phyloP scores from a whole-genome alignment of 2,113 vertebrate species.

The Hemiprocne comata region DNA sequence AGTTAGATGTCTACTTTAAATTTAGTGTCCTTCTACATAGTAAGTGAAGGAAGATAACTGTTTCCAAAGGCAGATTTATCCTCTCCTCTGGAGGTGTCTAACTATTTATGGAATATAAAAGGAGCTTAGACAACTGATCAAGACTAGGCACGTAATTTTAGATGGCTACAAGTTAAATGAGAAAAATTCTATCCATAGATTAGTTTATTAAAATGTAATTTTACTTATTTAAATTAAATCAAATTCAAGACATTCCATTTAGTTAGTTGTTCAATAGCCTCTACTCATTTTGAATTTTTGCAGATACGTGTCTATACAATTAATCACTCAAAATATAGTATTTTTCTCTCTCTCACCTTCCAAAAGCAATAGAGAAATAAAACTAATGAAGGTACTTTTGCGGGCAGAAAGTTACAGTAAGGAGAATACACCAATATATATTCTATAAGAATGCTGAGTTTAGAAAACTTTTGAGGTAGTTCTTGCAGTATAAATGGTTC shows the following conservation, averaged over 20 bases:
- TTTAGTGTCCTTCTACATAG: not conserved
- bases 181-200: not conserved
- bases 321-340: not conserved
- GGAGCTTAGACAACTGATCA: not conserved
- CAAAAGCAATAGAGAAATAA: not conserved
- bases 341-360: not conserved
- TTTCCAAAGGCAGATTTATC: not conserved
- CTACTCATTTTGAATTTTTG: not conserved
- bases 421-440: not conserved
- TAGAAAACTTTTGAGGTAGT: not conserved
- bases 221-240: not conserved
- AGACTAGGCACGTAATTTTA: not conserved
- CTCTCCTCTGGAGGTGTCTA: not conserved
- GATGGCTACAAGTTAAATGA: not conserved
- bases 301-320: not conserved
- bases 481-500: not conserved
- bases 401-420: not conserved
- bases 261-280: not conserved
- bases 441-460: not conserved
- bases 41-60: not conserved
- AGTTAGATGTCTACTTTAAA: not conserved
- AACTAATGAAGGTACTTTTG: not conserved
- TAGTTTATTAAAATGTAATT: not conserved
- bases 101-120: not conserved
- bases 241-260: not conserved